A percentile compares a stretch with the other conserved stretches of the same genome.
These are phyloP conservation scores for Tragelaphus oryx DNA, from an alignment of 2,797 vertebrate species.

Conservation along the genomic window DNA sequence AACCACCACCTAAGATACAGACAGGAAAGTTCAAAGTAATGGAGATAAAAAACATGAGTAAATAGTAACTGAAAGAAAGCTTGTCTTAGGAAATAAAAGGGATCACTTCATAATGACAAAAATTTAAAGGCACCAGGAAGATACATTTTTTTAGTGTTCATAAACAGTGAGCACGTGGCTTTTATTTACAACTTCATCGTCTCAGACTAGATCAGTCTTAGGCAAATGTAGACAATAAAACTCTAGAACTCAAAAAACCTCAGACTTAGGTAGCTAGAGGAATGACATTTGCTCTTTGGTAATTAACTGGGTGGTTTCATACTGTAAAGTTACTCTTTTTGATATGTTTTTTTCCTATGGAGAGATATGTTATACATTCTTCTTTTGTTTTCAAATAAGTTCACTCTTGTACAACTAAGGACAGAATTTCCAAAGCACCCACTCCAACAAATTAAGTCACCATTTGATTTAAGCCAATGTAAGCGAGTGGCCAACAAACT, in stretches of 20 bases:
- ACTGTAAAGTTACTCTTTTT: neutral
- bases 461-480: constrained; percentile 8
- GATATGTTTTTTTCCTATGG: neutral
- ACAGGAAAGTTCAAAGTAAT: neutral
- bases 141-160: neutral
- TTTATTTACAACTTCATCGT: neutral
- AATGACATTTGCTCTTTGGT: neutral
- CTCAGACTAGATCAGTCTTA: neutral
- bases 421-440: neutral
- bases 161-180: constrained; percentile 2
- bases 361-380: neutral
- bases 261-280: neutral
- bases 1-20: neutral
- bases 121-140: neutral
- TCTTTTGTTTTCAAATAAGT: neutral
- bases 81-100: neutral
- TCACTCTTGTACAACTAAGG: neutral
- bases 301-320: neutral
- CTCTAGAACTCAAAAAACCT: neutral
- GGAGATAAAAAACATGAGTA: neutral
- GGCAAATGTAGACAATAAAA: neutral
- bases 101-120: neutral
- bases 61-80: neutral
- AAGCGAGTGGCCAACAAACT: neutral
- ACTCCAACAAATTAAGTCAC: neutral